Percentiles rank a stretch among this genome's conserved stretches.
These are phyloP conservation scores for Caenorhabditis remanei DNA, from an alignment of 1,140 invertebrate species.

Conservation along the genomic window DNA sequence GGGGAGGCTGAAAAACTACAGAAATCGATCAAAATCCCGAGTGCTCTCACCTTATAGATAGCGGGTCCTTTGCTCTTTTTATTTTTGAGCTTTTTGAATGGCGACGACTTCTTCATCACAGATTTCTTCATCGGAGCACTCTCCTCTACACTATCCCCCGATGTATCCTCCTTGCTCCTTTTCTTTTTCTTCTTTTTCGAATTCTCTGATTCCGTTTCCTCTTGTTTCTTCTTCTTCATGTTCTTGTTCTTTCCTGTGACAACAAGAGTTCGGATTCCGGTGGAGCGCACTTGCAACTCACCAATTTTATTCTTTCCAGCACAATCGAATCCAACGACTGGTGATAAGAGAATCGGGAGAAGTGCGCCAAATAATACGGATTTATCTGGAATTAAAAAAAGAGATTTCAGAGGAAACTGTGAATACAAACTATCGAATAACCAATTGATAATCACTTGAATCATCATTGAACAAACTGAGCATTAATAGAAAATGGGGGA, in stretches of 20 bases:
- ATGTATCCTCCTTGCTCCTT: neutral
- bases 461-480: neutral
- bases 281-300: neutral
- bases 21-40: neutral
- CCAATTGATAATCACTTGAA: neutral
- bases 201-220: neutral
- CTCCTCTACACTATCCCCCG: neutral
- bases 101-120: neutral
- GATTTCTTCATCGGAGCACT: neutral
- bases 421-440: neutral
- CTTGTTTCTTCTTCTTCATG: neutral
- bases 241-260: neutral
- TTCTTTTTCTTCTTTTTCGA: conserved; percentile 2
- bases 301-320: neutral
- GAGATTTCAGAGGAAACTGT: neutral
- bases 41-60: neutral
- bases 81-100: neutral
- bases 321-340: neutral
- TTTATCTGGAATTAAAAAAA: neutral
- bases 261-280: neutral
- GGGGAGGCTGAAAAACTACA: conserved; percentile 21
- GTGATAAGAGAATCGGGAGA: neutral
- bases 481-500: too few species aligned
- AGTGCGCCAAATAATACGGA: neutral
- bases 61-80: neutral